Base-by-base conservation (phyloP, 1,140 invertebrate genomes). In the Eupristina koningsbergeri region DNA sequence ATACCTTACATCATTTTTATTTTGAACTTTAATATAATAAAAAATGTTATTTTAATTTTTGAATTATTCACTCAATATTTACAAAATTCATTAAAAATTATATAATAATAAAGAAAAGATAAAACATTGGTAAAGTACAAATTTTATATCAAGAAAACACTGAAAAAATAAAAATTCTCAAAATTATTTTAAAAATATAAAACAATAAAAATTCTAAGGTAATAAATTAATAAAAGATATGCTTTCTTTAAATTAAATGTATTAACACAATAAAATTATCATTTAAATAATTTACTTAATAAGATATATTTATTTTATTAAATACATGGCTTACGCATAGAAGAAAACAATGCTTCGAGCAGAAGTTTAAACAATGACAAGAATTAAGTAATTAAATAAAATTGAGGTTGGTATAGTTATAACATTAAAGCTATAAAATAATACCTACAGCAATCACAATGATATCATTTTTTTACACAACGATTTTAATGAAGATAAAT, bases 271-370 rank as follows among this genome's bases (percentile, higher is more conserved):
- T n/a, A 45, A 41, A 61, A n/a, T 61, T 73, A 84, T 78, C n/a
- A 39, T 80, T 85, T 83, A 79, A 86, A 83, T 85, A 85, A 31
- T 89, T 88, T 89, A 89, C 89, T 89, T 87, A 73, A 86, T 84
- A 83, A 80, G n/a, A n/a, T n/a, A n/a, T n/a, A n/a, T n/a, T n/a
- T 81, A 63, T 67, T 22, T 29, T 86, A 86, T 87, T 89, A 89
- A 87, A 88, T 89, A 89, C 87, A 88, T 80, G 61, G 85, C 73
- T 74, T 80, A 47, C 50, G 39, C 71, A 86, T 71, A 85, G 29
- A 84, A 81, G 74, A 61, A 50, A 80, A 85, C 81, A 80, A 53
- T 45, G 80, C 81, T 76, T 39, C 5, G 11, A 79, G 67, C 39
- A 73, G 13, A 64, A 74, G 53, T 61, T 67, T 53, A 47, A 47